Evolutionary conservation across 2,113 vertebrate species (phyloP), one percentile per base, ranked within the genome.

Genomic region (Candoia aspera): DNA sequence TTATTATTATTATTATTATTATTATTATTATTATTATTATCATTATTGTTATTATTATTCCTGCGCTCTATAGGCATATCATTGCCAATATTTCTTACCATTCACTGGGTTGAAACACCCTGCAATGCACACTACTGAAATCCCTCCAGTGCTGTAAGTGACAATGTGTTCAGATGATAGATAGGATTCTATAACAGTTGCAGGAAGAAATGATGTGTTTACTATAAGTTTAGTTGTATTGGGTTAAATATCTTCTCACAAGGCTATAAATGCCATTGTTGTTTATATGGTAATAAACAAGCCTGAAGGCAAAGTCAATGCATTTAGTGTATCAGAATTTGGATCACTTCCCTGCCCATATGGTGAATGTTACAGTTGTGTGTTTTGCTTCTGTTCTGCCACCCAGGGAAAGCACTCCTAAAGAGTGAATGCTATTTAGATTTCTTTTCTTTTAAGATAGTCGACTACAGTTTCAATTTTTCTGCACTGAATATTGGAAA

Each of bases 251-350:
- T 89, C 89, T 15, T 92, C 42, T 12, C n/a, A 64, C 23, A 83
- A 83, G 0, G 42, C 90, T 8, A 0, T 83, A 88, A 92, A 86
- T 2, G 1, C 10, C 4, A 0, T 87, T 83, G 55, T 79, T 91
- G 11, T 1, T 93, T 88, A 91, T 26, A 55, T 6, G 79, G 10
- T 86, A 92, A 68, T 21, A 91, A 92, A 91, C 21, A 92, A 92
- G 57, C 84, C 87, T 93, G 6, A 92, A 94, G 88, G 24, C 26
- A 90, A 92, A 62, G 57, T 11, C 58, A 91, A 92, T 37, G 58
- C 24, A 60, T 89, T 93, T 93, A 1, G 1, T 53, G 26, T 68
- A 93, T 19, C 54, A 90, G 26, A 92, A 89, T 42, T 87, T 57
- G 13, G 26, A 94, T 6, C 54, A 58, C 12, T 55, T 94, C 87